Conservation (phyloP, 2,113 vertebrate genomes). For the Eclectus roratus region DNA sequence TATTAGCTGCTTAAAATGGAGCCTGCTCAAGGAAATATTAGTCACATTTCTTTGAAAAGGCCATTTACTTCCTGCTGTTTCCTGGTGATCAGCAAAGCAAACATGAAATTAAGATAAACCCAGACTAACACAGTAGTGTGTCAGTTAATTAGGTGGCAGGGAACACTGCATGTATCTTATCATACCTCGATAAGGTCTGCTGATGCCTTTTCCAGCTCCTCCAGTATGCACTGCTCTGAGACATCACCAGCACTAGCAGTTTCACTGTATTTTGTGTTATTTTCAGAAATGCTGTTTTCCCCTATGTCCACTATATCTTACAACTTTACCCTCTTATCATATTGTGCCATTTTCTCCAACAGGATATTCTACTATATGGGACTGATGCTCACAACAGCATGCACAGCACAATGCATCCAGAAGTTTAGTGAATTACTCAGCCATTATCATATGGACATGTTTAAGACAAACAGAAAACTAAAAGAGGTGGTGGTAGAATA, state of each 20-base stretch:
- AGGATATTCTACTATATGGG: neutral
- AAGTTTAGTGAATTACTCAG: neutral
- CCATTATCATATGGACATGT: neutral
- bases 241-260: neutral
- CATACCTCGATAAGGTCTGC: neutral
- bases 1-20: constrained; percentile 21
- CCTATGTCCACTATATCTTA: neutral
- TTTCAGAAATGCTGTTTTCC: neutral
- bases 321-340: neutral
- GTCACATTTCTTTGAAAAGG: neutral
- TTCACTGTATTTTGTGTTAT: neutral
- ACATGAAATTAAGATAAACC: constrained; percentile 31
- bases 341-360: neutral
- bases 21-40: neutral
- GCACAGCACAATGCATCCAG: neutral
- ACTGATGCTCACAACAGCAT: neutral
- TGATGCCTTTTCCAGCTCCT: neutral
- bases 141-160: neutral
- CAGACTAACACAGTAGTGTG: neutral
- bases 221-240: neutral
- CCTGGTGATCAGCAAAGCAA: constrained; percentile 28
- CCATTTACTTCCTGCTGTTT: constrained; percentile 7
- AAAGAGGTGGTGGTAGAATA: neutral
- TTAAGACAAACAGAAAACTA: neutral
- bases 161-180: neutral